Base-by-base conservation (phyloP, 2,113 vertebrate species). In the Coregonus clupeaformis region DNA sequence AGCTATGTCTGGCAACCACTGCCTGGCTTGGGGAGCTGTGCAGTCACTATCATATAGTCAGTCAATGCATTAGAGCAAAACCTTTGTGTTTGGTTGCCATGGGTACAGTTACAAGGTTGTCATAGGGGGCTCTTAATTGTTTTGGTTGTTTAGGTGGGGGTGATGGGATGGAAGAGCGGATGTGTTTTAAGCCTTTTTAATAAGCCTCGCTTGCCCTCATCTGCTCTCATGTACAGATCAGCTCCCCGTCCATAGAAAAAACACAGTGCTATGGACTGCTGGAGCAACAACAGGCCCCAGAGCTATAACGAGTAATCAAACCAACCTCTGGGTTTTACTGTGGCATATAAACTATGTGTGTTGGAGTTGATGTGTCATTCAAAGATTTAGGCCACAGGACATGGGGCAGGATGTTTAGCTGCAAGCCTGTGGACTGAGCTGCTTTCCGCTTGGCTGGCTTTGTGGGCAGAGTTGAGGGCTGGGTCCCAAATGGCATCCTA, bases 71-170 rank as follows among this genome's bases (percentile, higher is more conserved):
- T 80, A 27, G 14, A 45, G 67, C 72, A 69, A 52, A 82, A 69
- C 71, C 73, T 83, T 83, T 77, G 70, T 83, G 76, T 86, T 82
- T 75, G 82, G 82, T 92, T 88, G 79, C 77, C 76, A 84, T 89
- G 86, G 82, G 82, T 82, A 59, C 84, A 67, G 65, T 80, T 85
- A 78, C 78, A 59, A 4, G 62, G 72, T 86, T 77, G 82, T 82
- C 79, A 77, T 63, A 73, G 36, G 55, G 71, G 70, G 65, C 27
- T 57, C 78, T 62, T n/a, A 1, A 32, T 77, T 83, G 76, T 85
- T 87, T 85, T 75, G 75, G 71, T 76, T 87, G 77, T 85, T 88
- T 80, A 81, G 74, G 72, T 69, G 69, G 78, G 73, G 80, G 52
- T 73, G 83, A 80, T 64, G 82, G 80, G 57, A 60, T n/a, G 83